phyloP scores from a whole-genome alignment of 2,113 vertebrate species.

The Apteryx owenii region DNA sequence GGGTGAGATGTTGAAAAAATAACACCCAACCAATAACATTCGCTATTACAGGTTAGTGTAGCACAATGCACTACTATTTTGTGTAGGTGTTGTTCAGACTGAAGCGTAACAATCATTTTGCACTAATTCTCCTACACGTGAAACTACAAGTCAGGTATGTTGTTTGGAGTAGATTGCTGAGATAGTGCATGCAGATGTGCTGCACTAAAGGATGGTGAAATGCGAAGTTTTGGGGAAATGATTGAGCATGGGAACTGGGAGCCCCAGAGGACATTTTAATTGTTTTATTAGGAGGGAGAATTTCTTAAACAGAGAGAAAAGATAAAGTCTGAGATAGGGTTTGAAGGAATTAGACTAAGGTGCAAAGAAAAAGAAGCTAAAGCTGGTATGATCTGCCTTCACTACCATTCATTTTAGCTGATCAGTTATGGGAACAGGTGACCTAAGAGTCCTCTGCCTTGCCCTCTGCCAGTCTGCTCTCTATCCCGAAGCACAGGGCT shows the following conservation, averaged over 20 bases:
- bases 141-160: neutral
- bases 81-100: neutral
- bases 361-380: neutral
- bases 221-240: neutral
- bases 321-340: neutral
- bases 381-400: neutral
- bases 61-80: neutral
- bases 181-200: neutral
- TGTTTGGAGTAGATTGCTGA: neutral
- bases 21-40: neutral
- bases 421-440: neutral
- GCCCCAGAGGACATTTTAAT: neutral
- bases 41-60: neutral
- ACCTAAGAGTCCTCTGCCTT: neutral
- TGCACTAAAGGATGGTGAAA: neutral
- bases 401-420: fast-evolving
- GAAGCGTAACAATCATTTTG: neutral
- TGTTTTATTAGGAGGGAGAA: neutral
- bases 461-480: neutral
- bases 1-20: neutral
- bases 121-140: neutral
- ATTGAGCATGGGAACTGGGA: neutral
- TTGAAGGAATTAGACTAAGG: neutral
- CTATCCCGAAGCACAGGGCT: neutral
- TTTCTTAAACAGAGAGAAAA: neutral